Evolutionary conservation across 1,140 invertebrate genomes (phyloP), one percentile per base, ranked within the genome.

Genomic region (Fopius arisanus): DNA sequence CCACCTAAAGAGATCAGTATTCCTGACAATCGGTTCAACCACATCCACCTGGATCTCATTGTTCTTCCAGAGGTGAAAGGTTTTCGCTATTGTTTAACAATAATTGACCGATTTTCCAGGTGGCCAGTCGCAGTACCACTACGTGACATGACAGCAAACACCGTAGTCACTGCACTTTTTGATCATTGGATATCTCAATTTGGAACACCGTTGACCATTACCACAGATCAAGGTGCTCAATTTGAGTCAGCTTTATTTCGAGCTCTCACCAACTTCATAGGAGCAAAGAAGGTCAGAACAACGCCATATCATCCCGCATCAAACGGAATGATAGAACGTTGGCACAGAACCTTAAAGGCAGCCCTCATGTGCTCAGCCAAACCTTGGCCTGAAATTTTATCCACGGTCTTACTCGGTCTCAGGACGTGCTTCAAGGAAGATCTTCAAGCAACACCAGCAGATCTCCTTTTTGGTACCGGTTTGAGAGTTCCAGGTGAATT

Each of bases 51-150:
- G 6, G 83, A 87, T 69, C 77, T 87, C 2, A 75, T 86, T 5
- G 75, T 79, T 0, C 67, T 82, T 54, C 79, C 79, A 10, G 14
- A 59, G 2, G 54, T 70, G 2, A 65, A 77, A 5, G 76, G 67
- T 0, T 72, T 68, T 19, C 28, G 26, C 16, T 79, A 81, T 23
- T 79, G 78, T 54, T 41, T 31, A 31, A 31, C 7, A 31, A 31
- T 31, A 31, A 77, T 9, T 51, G 23, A 31, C 7, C 29, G 29
- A 7, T 31, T 31, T 31, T 31, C 29, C 3, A 71, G 82, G 14
- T 90, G 85, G 83, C 87, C 81, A 0, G 83, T 86, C 73, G 82
- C 79, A 19, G 59, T 84, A 19, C 84, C 87, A 1, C 41, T 85
- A 0, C 16, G 69, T 26, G 84, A 37, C 48, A 70, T 59, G 10